phyloP scores from a whole-genome alignment of 2,888 invertebrate species.

The Agriotes lineatus region DNA sequence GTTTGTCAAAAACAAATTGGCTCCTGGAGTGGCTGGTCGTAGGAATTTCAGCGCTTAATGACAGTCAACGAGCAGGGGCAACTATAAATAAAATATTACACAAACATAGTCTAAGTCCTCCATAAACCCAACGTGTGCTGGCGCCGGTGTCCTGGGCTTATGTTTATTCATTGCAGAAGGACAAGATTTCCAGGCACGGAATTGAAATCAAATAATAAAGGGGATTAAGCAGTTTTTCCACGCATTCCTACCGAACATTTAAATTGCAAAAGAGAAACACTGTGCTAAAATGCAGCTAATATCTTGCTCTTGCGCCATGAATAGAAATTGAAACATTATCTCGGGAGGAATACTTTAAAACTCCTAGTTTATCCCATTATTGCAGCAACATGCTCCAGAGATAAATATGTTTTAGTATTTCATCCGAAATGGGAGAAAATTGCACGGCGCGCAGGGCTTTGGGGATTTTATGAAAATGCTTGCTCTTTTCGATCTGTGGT shows the following conservation, averaged over 20 bases:
- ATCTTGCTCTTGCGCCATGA: conserved; percentile 60
- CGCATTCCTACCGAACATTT: conserved; percentile 47
- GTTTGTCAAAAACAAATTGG: conserved; percentile 21
- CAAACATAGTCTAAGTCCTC: conserved; percentile 9
- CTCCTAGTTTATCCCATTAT: conserved; percentile 34
- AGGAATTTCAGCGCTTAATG: conserved; percentile 19
- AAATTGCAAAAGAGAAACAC: conserved; percentile 59
- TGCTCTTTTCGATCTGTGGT: conserved; percentile 1
- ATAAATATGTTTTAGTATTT: conserved; percentile 34
- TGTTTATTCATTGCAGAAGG: conserved; percentile 36
- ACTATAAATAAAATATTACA: conserved; percentile 30
- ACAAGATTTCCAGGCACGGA: conserved; percentile 35
- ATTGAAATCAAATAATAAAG: conserved; percentile 43
- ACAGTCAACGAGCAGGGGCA: conserved; percentile 17
- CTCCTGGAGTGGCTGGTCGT: conserved; percentile 8
- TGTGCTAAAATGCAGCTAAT: conserved; percentile 59
- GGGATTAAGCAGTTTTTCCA: conserved; percentile 39
- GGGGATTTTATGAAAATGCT: conserved; percentile 4
- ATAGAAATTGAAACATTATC: conserved; percentile 59
- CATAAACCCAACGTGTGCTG: conserved; percentile 5
- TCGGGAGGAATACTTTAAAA: conserved; percentile 37
- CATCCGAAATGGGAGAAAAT: conserved; percentile 21
- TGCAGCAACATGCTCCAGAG: conserved; percentile 30
- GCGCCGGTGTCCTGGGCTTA: conserved; percentile 2
- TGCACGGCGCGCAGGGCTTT: conserved; percentile 11